Percentiles rank a stretch among this genome's conserved stretches.
Conservation (phyloP, 2,797 vertebrate genomes). For the Cyprinodon diabolis region DNA sequence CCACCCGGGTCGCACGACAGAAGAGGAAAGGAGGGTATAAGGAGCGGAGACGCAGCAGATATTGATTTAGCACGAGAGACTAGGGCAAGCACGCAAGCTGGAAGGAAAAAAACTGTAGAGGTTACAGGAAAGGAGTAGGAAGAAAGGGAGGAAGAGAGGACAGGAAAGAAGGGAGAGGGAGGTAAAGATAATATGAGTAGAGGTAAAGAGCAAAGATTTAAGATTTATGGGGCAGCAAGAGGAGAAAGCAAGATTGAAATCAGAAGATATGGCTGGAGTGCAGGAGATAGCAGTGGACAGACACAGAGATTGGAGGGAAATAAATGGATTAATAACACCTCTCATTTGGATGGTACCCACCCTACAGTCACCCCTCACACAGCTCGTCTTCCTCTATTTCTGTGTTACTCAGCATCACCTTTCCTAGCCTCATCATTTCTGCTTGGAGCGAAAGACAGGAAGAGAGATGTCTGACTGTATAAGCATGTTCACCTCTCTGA, state of each 20-base stretch:
- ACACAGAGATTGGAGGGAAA: constrained; percentile 43
- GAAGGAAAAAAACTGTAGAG: not conserved
- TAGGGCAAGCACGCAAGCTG: not conserved
- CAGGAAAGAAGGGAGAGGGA: not conserved
- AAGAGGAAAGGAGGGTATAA: constrained; percentile 8
- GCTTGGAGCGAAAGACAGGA: constrained; percentile 16
- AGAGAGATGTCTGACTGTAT: constrained; percentile 38
- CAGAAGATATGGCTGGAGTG: constrained; percentile 52
- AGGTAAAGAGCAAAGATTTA: constrained; percentile 14
- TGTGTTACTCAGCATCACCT: constrained; percentile 28
- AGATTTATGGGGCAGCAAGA: constrained; percentile 34
- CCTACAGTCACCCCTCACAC: not conserved
- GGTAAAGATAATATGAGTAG: not conserved
- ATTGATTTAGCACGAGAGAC: constrained; percentile 3
- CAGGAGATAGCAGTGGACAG: constrained; percentile 51
- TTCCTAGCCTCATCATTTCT: constrained; percentile 7
- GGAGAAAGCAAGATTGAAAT: constrained; percentile 62
- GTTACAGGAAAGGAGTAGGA: constrained; percentile 13
- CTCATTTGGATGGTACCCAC: constrained; percentile 41
- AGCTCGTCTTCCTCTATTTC: constrained; percentile 8
- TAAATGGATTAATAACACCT: constrained; percentile 67
- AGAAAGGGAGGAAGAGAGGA: not conserved
- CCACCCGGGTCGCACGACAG: constrained; percentile 48
- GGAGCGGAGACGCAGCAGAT: constrained; percentile 13
- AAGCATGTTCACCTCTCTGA: constrained; percentile 30